phyloP scores from a whole-genome alignment of 2,113 vertebrate genomes.

The Mus musculus region GRCm39 chr6:15185501-15186000 shows the following conservation, averaged over 20 bases:
- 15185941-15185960: constrained; percentile 79
- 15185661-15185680: constrained; percentile 97
- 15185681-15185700: constrained; percentile 94
- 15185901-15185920: constrained; percentile 86
- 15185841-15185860: constrained; percentile 76
- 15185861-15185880: constrained; percentile 88
- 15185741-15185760: constrained; percentile 89
- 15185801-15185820: constrained; percentile 96
- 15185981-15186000: constrained; percentile 90
- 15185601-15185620: constrained; percentile 97
- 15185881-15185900: constrained; percentile 87
- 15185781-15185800: constrained; percentile 93
- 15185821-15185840: constrained; percentile 86
- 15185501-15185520: constrained; percentile 98
- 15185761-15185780: constrained; percentile 98
- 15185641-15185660: constrained; percentile 98
- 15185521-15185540: constrained; percentile 99
- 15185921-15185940: constrained; percentile 87
- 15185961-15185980: constrained; percentile 89
- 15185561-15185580: constrained; percentile 99
- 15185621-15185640: constrained; percentile 96
- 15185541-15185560: constrained; percentile 99
- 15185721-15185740: constrained; percentile 91
- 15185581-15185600: constrained; percentile 97
- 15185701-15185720: constrained; percentile 89